Evolutionary conservation across 1,140 invertebrate genomes (phyloP).

Genomic region (Diprion similis): DNA sequence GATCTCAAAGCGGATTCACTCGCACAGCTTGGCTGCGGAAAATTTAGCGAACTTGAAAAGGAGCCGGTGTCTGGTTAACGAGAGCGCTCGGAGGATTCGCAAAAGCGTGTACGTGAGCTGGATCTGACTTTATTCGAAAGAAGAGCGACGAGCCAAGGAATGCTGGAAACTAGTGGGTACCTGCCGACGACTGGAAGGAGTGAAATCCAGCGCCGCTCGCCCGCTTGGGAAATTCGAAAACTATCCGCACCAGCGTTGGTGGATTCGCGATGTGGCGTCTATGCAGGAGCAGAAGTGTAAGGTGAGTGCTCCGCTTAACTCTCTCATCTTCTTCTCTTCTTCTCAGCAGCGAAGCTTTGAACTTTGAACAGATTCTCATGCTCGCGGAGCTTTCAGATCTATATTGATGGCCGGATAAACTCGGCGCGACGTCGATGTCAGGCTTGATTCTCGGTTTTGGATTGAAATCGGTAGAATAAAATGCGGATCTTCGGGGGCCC

Average conservation of each 20-base stretch:
- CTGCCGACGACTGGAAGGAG: slow-evolving; percentile 31
- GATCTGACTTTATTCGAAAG: background rate
- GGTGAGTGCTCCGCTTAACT: slow-evolving; percentile 21
- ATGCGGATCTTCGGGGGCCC: too few species aligned
- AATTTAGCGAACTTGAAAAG: too few species aligned
- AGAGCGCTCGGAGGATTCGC: too few species aligned
- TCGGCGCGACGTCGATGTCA: too few species aligned
- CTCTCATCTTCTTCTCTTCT: background rate
- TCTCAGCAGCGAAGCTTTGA: background rate
- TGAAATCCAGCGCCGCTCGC: slow-evolving; percentile 37
- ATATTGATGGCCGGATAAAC: too few species aligned
- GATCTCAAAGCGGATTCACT: too few species aligned
- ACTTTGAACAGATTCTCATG: slow-evolving; percentile 27
- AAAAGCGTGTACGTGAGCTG: too few species aligned
- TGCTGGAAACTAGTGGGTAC: background rate
- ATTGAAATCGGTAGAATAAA: too few species aligned
- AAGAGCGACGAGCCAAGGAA: background rate
- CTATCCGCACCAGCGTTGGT: slow-evolving; percentile 45
- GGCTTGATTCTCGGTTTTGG: too few species aligned
- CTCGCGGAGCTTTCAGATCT: background rate
- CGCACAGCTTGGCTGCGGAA: too few species aligned
- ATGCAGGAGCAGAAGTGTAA: slow-evolving; percentile 22
- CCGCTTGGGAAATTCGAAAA: slow-evolving; percentile 53
- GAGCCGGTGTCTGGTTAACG: too few species aligned
- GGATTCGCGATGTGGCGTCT: slow-evolving; percentile 16